Evolutionary conservation across 2,113 vertebrate genomes (phyloP).

Genomic region (Mellivora capensis): DNA sequence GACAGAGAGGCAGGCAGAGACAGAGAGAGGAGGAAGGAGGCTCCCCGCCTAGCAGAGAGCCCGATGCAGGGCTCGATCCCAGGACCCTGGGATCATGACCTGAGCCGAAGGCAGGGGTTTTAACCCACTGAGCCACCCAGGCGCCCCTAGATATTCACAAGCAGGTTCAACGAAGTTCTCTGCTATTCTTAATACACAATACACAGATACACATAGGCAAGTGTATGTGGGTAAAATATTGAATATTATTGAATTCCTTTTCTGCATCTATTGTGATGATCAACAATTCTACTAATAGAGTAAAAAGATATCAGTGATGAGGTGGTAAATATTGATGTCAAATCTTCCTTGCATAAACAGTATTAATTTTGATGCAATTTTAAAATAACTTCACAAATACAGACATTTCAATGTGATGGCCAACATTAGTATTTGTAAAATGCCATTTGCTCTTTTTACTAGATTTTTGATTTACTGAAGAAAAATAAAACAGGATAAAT

Average conservation of each 20-base stretch:
- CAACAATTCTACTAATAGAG: neutral
- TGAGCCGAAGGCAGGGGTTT: no score
- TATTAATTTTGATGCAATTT: neutral
- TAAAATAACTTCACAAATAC: neutral
- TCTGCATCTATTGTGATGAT: neutral
- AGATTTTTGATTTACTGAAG: neutral
- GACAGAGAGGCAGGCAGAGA: no score
- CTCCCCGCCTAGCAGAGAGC: no score
- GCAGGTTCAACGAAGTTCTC: neutral
- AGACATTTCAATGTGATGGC: neutral
- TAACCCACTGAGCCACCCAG: no score
- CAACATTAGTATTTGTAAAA: neutral
- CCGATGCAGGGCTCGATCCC: no score
- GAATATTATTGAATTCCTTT: neutral
- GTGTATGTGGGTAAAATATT: neutral
- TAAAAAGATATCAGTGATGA: neutral
- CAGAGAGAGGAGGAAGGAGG: no score
- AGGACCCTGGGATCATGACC: no score
- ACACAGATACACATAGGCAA: neutral
- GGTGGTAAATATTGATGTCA: neutral
- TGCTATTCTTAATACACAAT: neutral
- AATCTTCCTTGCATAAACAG: neutral
- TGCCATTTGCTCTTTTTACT: neutral
- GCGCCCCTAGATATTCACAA: neutral
- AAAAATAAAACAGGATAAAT: neutral